These are phyloP conservation scores for Lacerta viridis DNA, from an alignment of 2,797 vertebrate species.

Conservation along the genomic window DNA sequence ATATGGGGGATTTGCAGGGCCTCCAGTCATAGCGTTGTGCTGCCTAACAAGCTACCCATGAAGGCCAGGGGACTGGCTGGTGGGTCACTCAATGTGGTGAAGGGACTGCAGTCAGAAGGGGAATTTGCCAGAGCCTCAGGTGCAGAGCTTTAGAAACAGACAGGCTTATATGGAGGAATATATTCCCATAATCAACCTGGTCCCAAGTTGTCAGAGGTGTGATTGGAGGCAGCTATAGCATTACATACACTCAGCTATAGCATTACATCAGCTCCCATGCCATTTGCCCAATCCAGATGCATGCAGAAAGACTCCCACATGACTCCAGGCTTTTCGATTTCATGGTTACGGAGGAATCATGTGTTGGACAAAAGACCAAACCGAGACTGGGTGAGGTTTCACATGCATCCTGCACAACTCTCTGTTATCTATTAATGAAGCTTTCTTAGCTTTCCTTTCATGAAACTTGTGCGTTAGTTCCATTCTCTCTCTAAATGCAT, in stretches of 20 bases:
- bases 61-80: neutral
- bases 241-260: neutral
- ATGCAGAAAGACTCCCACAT: neutral
- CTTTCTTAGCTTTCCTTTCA: no score
- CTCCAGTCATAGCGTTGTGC: neutral
- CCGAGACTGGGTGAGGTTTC: neutral
- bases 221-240: neutral
- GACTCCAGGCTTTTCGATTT: neutral
- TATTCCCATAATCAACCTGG: neutral
- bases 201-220: neutral
- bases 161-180: neutral
- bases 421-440: no score
- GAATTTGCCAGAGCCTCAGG: neutral
- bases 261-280: neutral
- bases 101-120: neutral
- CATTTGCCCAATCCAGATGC: neutral
- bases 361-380: neutral
- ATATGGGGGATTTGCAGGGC: neutral
- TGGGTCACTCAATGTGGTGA: neutral
- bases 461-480: neutral
- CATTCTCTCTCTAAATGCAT: neutral
- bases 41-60: neutral
- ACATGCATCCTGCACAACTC: neutral
- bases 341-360: neutral
- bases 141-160: neutral